Base-by-base conservation (phyloP, 2,888 invertebrate genomes). In the Zele albiditarsus region DNA sequence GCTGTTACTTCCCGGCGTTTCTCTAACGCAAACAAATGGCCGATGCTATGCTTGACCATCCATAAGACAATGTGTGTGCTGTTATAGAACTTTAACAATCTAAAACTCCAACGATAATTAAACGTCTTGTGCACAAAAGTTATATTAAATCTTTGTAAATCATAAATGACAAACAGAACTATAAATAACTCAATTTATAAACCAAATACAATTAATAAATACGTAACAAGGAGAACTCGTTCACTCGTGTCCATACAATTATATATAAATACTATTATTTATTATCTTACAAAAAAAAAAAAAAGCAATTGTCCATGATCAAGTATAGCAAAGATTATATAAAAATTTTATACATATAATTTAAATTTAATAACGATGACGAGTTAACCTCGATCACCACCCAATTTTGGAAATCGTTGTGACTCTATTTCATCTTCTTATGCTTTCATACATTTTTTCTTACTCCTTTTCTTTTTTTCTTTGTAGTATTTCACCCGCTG, bases 401-500 rank as follows among this genome's bases (percentile, higher is more conserved):
- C n/a, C n/a, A 14, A 28, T 60, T 28, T 5, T n/a, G 3, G n/a
- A 31, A 60, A 60, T 60, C 31, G 14, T n/a, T 53, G 23, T 53
- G 20, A 27, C 31, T 27, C 27, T 71, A 53, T 71, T 63, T 62
- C 28, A 33, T 53, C 23, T 53, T 33, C 23, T 63, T 63, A 53
- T 63, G 31, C 70, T 49, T 74, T 75, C 78, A 69, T 58, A 46
- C 27, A 67, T 65, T 77, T 66, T 74, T 76, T 71, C n/a, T n/a
- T 69, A 12, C 38, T 73, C 33, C 57, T 76, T 76, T 75, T 27
- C 70, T 65, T 68, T 77, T 78, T 76, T 63, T 68, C 73, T 66
- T 79, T 70, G 76, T 81, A 79, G 77, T 76, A 78, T 82, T 80
- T 81, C 81, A 81, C 82, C 82, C 81, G 81, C 82, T 82, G 79